These are phyloP conservation scores for Blastomussa wellsi DNA, from an alignment of 92 coral and sea anemone species.

Conservation along the genomic window DNA sequence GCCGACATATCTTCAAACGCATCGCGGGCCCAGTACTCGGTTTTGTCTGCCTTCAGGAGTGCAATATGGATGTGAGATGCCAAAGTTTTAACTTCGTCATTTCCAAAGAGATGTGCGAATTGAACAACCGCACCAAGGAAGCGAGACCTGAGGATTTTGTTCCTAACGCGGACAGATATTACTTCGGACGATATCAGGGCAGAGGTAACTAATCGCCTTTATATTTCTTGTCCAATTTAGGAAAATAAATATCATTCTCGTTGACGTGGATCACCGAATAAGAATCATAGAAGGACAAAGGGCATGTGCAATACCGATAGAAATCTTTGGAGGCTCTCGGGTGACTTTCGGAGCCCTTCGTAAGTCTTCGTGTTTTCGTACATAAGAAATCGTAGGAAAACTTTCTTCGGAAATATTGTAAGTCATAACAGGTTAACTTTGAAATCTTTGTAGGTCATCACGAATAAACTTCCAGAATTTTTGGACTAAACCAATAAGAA, in stretches of 20 bases:
- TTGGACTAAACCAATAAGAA: background rate
- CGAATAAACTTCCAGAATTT: background rate
- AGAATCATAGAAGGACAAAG: background rate
- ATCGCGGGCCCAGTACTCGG: background rate
- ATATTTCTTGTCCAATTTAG: background rate
- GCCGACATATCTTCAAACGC: background rate
- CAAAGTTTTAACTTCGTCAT: slow-evolving; percentile 35
- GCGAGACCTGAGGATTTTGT: slow-evolving; percentile 25
- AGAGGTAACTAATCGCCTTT: slow-evolving; percentile 17
- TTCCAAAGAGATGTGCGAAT: slow-evolving; percentile 2
- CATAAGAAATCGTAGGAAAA: background rate
- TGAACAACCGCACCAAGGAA: slow-evolving; percentile 37
- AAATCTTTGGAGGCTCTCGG: background rate
- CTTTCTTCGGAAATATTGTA: background rate
- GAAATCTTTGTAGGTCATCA: background rate
- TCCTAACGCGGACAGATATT: background rate
- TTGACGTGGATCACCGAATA: background rate
- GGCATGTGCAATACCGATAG: background rate
- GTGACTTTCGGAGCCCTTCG: too few species aligned
- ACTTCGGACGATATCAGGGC: background rate
- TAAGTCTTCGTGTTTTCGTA: background rate
- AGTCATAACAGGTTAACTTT: background rate
- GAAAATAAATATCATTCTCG: background rate
- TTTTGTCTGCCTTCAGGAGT: background rate
- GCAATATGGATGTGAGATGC: background rate